phyloP scores from a whole-genome alignment of 2,113 vertebrate species.

The Cromileptes altivelis region DNA sequence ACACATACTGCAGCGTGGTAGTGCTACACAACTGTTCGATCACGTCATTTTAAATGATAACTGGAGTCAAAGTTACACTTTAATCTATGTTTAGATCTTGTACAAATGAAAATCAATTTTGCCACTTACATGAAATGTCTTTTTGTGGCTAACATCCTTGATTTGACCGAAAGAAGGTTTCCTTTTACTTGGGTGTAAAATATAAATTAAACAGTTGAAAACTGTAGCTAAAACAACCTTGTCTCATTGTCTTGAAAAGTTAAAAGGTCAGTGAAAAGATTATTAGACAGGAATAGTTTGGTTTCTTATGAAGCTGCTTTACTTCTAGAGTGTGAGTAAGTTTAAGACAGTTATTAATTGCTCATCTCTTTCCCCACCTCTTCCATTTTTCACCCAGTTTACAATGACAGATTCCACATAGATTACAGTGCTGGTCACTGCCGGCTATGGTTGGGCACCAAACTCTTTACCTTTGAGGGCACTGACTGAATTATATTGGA shows the following conservation, averaged over 20 bases:
- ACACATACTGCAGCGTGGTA: slow-evolving; percentile 42
- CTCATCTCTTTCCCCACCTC: not conserved
- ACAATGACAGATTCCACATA: not conserved
- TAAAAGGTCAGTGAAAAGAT: not conserved
- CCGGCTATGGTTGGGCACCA: too few relatives aligned
- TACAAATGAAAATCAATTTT: not conserved
- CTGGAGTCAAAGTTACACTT: slow-evolving; percentile 5
- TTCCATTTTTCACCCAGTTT: not conserved
- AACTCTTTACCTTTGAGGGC: too few relatives aligned
- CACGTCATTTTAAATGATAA: slow-evolving; percentile 20
- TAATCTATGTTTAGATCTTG: slow-evolving; percentile 6
- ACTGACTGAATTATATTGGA: too few relatives aligned
- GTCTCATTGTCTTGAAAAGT: not conserved
- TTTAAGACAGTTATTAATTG: not conserved
- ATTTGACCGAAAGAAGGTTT: not conserved
- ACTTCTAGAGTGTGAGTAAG: not conserved
- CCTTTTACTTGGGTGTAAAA: not conserved
- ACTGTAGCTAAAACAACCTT: not conserved
- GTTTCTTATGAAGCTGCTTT: not conserved
- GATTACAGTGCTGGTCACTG: not conserved
- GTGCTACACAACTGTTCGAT: not conserved
- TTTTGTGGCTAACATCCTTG: not conserved
- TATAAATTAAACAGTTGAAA: too few relatives aligned
- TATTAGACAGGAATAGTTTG: not conserved
- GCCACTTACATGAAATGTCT: not conserved